Evolutionary conservation across 2,888 invertebrate species (phyloP).

Genomic region (Oscheius sp.): DNA sequence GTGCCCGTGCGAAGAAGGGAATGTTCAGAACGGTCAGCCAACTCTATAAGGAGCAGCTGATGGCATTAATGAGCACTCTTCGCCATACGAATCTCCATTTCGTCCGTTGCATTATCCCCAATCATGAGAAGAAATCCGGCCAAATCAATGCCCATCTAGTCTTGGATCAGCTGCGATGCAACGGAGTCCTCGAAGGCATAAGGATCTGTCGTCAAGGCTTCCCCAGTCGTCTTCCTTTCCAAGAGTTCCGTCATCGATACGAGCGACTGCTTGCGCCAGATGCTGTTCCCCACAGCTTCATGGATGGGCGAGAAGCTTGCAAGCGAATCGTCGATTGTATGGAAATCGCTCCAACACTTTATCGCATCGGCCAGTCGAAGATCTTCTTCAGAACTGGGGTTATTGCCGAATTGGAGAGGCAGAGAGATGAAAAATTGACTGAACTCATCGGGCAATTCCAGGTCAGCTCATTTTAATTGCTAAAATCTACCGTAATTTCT

Average conservation of each 20-base stretch:
- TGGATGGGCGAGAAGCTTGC: slow-evolving; percentile 99
- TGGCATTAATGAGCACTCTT: slow-evolving; percentile 84
- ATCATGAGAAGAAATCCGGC: slow-evolving; percentile 96
- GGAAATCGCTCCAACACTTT: slow-evolving; percentile 93
- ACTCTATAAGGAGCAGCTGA: slow-evolving; percentile 96
- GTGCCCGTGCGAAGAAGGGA: slow-evolving; percentile 79
- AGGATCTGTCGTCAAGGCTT: slow-evolving; percentile 99
- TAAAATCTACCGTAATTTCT: too few relatives aligned
- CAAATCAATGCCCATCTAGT: slow-evolving; percentile 98
- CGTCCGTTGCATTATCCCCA: slow-evolving; percentile 98
- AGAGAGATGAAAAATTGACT: slow-evolving; percentile 90
- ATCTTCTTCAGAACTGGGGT: slow-evolving; percentile 99
- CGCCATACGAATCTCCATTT: slow-evolving; percentile 99
- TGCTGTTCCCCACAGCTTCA: slow-evolving; percentile 96
- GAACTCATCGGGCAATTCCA: slow-evolving; percentile 97
- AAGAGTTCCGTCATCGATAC: slow-evolving; percentile 92
- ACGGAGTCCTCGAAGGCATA: slow-evolving; percentile 98
- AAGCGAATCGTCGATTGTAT: slow-evolving; percentile 82
- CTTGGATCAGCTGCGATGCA: slow-evolving; percentile 96
- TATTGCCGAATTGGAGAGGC: slow-evolving; percentile 96
- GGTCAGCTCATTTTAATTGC: slow-evolving; percentile 3
- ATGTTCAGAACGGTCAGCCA: slow-evolving; percentile 98
- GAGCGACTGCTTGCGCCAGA: slow-evolving; percentile 94
- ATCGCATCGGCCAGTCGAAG: slow-evolving; percentile 97
- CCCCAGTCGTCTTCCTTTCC: slow-evolving; percentile 96